Base-by-base conservation (phyloP, 2,888 invertebrate genomes). In the Sarcophaga rosellei region DNA sequence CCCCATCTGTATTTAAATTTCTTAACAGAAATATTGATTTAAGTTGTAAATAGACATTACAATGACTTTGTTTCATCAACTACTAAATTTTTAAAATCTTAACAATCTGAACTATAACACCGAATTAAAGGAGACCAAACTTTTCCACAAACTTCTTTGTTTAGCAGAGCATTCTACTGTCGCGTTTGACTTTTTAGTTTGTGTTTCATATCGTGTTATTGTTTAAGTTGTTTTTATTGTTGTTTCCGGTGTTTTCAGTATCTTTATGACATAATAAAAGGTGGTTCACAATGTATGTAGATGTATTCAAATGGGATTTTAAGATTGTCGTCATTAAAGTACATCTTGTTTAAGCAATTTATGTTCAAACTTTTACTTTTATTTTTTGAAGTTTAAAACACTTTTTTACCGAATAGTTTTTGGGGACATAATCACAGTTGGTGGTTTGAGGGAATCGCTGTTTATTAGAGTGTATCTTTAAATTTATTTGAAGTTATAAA, bases 221-320 rank as follows among this genome's bases (percentile, higher is more conserved):
- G 35, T 75, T 70, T 79, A 65, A 74, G 73, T 68, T 70, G 57
- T 65, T 75, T 70, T 79, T 70, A 78, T 45, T 68, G 44, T 69
- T 57, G 44, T 61, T 79, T 59, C 57, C 62, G 61, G 62, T 74
- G 25, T 65, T 84, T 83, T 84, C 74, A 74, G 69, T 69, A 25
- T 59, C 79, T 83, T 84, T 79, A 74, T 65, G 69, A 65, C 74
- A 65, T 74, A 79, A 74, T 74, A 79, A 79, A 69, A 23, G 62
- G 57, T 74, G 63, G 21, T 70, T 21, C 35, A 75, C 45, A 74
- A 73, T n/a, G 44, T 65, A 61, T 25, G 65, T 15, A 45, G 23
- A 77, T 61, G 53, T 53, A 53, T 53, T 53, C 17, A 15, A 53
- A 53, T 17, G 53, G 17, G 53, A 53, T 15, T 15, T 53, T 15